These are phyloP conservation scores for Lepidocyrtinus sp. DNA, from an alignment of 2,888 invertebrate genomes.

Conservation along the genomic window DNA sequence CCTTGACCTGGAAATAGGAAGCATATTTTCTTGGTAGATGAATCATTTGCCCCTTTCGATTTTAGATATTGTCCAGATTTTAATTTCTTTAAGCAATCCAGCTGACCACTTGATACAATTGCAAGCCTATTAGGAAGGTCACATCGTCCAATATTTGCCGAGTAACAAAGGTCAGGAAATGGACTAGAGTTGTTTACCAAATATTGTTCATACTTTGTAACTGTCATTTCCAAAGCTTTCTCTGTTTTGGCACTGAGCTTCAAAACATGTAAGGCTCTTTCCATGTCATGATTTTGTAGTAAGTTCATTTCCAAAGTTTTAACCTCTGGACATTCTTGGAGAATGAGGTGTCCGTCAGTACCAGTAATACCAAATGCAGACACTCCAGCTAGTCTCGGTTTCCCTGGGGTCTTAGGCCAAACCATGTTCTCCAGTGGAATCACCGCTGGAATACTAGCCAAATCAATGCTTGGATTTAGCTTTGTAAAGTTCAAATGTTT, in stretches of 20 bases:
- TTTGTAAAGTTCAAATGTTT: constrained; percentile 51
- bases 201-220: neutral
- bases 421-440: constrained; percentile 41
- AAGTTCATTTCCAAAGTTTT: neutral
- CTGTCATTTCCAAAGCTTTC: neutral
- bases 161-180: constrained; percentile 23
- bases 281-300: neutral
- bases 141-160: constrained; percentile 53
- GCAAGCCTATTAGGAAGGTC: constrained; percentile 47
- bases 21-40: constrained; percentile 26
- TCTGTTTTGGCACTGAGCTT: constrained; percentile 15
- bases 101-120: constrained; percentile 31
- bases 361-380: constrained; percentile 62
- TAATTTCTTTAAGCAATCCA: constrained; percentile 33
- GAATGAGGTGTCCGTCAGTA: constrained; percentile 56
- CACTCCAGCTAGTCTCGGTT: constrained; percentile 50
- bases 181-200: neutral
- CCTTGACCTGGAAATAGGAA: constrained; percentile 61
- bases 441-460: constrained; percentile 59
- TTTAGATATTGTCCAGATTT: constrained; percentile 23
- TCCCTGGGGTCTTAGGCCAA: constrained; percentile 32
- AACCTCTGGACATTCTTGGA: constrained; percentile 51
- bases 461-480: constrained; percentile 59
- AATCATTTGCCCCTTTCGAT: constrained; percentile 30
- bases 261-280: constrained; percentile 6